Evolutionary conservation across 2,888 invertebrate genomes (phyloP), one percentile per base, ranked within the genome.

Genomic region (Papilio gigon): DNA sequence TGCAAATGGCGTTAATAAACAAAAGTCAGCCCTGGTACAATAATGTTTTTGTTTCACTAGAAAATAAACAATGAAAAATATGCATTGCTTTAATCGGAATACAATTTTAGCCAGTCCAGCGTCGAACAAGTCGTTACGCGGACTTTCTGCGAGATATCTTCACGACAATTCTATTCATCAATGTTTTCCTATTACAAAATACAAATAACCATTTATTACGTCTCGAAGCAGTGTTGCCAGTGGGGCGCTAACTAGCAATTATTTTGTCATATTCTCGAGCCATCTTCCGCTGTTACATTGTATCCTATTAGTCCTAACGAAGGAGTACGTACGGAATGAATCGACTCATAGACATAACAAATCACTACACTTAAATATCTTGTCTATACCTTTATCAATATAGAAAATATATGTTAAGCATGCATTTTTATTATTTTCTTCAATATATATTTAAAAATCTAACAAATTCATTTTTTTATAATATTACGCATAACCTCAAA

Each of bases 211-310:
- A 60, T 60, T 40, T 22, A 37, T 25, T 60, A 40, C 17, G 25
- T 25, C 22, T 22, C 25, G 59, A 4, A 40, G 40, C 25, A 30
- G 17, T 56, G 53, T 56, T 56, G 53, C 53, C 60, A 37, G n/a
- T 37, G 20, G 40, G 60, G 37, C 22, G 37, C 40, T 22, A 60
- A 60, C 60, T 60, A 60, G 37, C 37, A 60, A 60, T 60, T 60
- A 60, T 40, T 60, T 60, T 60, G 37, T 60, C 40, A 27, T 40
- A 25, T 37, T 60, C 40, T 25, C 25, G 25, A 40, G 20, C 22
- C 40, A 22, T 20, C 35, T 25, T 25, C 60, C 60, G 53, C 9
- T 30, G 30, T n/a, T 47, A 25, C 5, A 47, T 42, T 12, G 22
- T 14, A 30, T 25, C 25, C 12, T 56, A 17, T 30, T n/a, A 30